Percentiles rank a stretch among this genome's conserved stretches.
Conservation (phyloP, 2,888 invertebrate genomes). For the Ichneumon xanthorius region DNA sequence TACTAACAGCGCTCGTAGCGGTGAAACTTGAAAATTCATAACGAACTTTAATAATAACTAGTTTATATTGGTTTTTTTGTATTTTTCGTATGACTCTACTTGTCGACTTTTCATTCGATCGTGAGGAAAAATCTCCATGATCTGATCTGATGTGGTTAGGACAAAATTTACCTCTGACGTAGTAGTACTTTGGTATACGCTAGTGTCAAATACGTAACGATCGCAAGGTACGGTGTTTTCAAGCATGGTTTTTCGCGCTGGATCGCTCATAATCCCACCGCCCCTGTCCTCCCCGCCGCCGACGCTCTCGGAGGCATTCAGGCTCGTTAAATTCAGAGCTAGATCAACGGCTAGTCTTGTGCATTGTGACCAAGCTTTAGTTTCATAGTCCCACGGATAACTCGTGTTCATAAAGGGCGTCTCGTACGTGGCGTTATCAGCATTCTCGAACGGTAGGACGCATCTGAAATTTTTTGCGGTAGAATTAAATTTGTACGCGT, state of each 20-base stretch:
- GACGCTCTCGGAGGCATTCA: slow-evolving; percentile 75
- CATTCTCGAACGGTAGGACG: slow-evolving; percentile 86
- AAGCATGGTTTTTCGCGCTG: slow-evolving; percentile 56
- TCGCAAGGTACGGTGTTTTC: slow-evolving; percentile 84
- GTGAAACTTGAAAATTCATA: neutral
- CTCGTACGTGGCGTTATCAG: slow-evolving; percentile 85
- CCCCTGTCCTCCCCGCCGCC: slow-evolving; percentile 69
- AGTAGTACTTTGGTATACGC: slow-evolving; percentile 87
- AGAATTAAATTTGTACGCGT: slow-evolving; percentile 1
- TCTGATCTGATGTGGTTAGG: slow-evolving; percentile 10
- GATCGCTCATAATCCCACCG: slow-evolving; percentile 58
- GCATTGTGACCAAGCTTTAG: slow-evolving; percentile 86
- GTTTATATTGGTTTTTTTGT: slow-evolving; percentile 8
- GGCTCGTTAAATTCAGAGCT: slow-evolving; percentile 79
- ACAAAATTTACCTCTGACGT: slow-evolving; percentile 87
- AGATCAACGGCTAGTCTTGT: slow-evolving; percentile 66
- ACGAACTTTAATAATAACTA: neutral
- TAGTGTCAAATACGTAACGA: slow-evolving; percentile 87
- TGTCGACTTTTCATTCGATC: slow-evolving; percentile 13
- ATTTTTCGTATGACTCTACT: neutral
- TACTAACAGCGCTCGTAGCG: slow-evolving; percentile 15
- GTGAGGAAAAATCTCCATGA: slow-evolving; percentile 14
- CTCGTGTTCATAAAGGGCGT: slow-evolving; percentile 86
- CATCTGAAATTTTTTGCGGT: slow-evolving; percentile 85
- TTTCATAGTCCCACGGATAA: slow-evolving; percentile 86